Percentiles rank a stretch among this genome's conserved stretches.
These are phyloP conservation scores for Myopa testacea DNA, from an alignment of 2,888 invertebrate genomes.

Conservation along the genomic window DNA sequence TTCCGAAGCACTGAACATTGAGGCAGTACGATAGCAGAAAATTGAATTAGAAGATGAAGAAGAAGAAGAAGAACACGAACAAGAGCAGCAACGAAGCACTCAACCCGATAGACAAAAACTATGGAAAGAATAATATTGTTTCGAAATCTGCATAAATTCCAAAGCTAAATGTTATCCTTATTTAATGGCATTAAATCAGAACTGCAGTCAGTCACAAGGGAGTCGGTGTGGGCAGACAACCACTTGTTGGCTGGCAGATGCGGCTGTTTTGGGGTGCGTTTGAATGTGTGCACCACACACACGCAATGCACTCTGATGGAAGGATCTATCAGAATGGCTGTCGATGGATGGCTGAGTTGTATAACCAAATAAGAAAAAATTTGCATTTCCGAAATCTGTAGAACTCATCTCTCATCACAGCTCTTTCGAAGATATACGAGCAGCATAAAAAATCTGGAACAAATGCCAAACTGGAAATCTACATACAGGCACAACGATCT, in stretches of 20 bases:
- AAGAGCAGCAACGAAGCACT: constrained; percentile 30
- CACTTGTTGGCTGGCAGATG: constrained; percentile 25
- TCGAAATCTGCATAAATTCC: constrained; percentile 46
- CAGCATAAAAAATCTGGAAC: not conserved
- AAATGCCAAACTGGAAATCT: not conserved
- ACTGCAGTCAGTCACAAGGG: not conserved
- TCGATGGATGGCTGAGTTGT: not conserved
- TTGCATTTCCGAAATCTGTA: not conserved
- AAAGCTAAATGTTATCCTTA: constrained; percentile 38
- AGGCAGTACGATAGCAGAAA: not conserved
- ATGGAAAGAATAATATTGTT: constrained; percentile 38
- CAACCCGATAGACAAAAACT: constrained; percentile 21
- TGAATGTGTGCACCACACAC: not conserved
- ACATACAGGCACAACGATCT: not conserved
- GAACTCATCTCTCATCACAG: not conserved
- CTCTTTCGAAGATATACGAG: not conserved
- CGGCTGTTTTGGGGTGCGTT: not conserved
- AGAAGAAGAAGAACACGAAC: not conserved
- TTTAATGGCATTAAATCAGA: constrained; percentile 32
- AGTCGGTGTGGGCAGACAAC: not conserved
- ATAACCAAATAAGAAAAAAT: not conserved
- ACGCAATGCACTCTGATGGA: too few species aligned
- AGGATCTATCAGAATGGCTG: not conserved
- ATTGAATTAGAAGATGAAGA: not conserved
- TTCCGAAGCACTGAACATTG: constrained; percentile 39